A percentile compares a stretch with the other conserved stretches of the same genome.
Evolutionary conservation across 1,140 invertebrate species (phyloP).

Genomic region (Penaeus indicus): DNA sequence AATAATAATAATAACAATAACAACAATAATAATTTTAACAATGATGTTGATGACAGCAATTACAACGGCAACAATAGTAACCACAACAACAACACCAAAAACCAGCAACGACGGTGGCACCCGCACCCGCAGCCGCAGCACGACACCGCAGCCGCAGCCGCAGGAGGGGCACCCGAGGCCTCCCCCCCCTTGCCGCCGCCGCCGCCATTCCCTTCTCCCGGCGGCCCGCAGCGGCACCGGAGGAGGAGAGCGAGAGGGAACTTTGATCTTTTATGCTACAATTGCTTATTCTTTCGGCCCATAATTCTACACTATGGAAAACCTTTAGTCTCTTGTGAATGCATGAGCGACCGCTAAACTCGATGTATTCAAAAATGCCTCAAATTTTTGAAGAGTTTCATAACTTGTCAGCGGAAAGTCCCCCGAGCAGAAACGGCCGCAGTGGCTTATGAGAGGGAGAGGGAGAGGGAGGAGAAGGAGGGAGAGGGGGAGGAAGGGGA

Average conservation of each 20-base stretch:
- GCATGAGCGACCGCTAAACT: conserved; percentile 28
- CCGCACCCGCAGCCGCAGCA: no score
- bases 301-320: conserved; percentile 47
- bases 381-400: conserved; percentile 54
- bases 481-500: neutral
- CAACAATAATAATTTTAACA: no score
- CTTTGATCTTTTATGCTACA: neutral
- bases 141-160: no score
- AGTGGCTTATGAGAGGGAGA: conserved; percentile 5
- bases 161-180: no score
- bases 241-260: neutral
- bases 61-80: no score
- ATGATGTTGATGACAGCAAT: no score
- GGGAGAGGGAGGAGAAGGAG: neutral
- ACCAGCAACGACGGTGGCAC: no score
- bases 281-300: conserved; percentile 38
- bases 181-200: neutral
- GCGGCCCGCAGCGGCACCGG: no score
- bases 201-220: neutral
- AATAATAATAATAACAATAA: no score
- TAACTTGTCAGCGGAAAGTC: conserved; percentile 47
- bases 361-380: conserved; percentile 57
- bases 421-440: conserved; percentile 37
- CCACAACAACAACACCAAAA: no score
- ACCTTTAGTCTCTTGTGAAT: conserved; percentile 48